Base-by-base conservation (phyloP, 2,797 vertebrate species). In the Coregonus sp. region DNA sequence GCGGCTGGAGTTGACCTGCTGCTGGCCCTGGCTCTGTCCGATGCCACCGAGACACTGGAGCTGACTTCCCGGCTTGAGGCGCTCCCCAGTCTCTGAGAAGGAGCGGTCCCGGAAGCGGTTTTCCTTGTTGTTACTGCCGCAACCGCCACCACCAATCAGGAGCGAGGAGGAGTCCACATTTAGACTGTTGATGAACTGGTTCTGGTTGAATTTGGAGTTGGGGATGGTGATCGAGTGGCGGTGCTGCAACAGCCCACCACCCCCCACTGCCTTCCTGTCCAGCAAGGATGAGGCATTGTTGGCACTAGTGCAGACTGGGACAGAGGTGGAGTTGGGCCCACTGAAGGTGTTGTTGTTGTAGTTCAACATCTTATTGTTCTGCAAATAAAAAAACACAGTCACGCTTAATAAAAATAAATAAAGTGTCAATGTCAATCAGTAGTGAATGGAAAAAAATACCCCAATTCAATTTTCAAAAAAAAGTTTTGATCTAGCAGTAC, bases 251-350 rank as follows among this genome's bases (percentile, higher is more conserved):
- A 92, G 89, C 82, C 89, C 93, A 63, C 59, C 9, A 2, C 20
- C 59, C 71, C 95, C 95, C 86, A 94, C 95, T 9, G 92, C 95
- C 85, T 95, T 95, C 90, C 95, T 96, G 95, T 96, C 95, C 94
- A 96, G 93, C 92, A 95, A 93, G 86, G 92, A 80, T n/a, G 93
- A 89, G 75, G 74, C 73, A 61, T 16, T 84, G 80, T 25, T 84
- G 79, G 85, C 80, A 81, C 80, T 75, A 31, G 80, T 78, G 72
- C 85, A 87, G 18, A 56, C n/a, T 56, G 82, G 80, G 74, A 75
- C 72, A 59, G 76, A 72, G 70, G 90, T 87, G 76, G 94, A 88
- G 73, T 92, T 84, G 78, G 80, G 72, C 75, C 78, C 83, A 67
- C 77, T 73, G 37, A 86, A 80, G 59, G 80, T 82, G 81, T 75